A percentile compares a stretch with the other conserved stretches of the same genome.
Evolutionary conservation across 2,113 vertebrate species (phyloP).

Genomic region (Corythaeola cristata): DNA sequence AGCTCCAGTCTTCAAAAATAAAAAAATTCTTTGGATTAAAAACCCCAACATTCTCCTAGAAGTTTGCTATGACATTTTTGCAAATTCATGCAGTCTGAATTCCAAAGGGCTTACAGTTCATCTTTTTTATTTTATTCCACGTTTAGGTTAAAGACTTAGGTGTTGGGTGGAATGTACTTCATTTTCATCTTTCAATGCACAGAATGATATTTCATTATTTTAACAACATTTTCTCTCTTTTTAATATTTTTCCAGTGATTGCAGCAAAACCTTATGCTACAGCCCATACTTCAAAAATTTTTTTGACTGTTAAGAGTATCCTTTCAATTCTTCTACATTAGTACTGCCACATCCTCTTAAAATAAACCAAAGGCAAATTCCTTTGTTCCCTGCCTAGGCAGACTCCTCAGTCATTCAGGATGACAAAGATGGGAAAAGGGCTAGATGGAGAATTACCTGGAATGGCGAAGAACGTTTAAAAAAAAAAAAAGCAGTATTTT

Average conservation of each 20-base stretch:
- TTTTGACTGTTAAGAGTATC: neutral
- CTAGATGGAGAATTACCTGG: neutral
- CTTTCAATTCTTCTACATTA: slow-evolving; percentile 13
- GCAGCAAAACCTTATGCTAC: slow-evolving; percentile 31
- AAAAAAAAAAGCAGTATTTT: neutral
- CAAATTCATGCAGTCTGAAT: slow-evolving; percentile 49
- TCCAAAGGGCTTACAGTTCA: neutral
- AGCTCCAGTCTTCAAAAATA: neutral
- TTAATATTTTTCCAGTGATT: neutral
- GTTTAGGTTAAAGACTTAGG: neutral
- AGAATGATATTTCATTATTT: neutral
- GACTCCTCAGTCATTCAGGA: neutral
- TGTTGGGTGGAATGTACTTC: neutral
- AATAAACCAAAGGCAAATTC: slow-evolving; percentile 32
- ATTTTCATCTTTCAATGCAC: neutral
- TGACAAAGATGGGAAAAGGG: neutral
- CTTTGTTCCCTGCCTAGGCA: neutral
- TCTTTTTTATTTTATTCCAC: neutral
- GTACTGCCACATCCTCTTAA: neutral
- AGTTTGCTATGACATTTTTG: neutral
- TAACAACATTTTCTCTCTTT: neutral
- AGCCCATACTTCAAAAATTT: neutral
- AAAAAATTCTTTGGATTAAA: neutral
- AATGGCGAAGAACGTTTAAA: neutral
- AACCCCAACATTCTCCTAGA: neutral